These are phyloP conservation scores for Nesospiza acunhae DNA, from an alignment of 2,113 vertebrate genomes.

Conservation along the genomic window DNA sequence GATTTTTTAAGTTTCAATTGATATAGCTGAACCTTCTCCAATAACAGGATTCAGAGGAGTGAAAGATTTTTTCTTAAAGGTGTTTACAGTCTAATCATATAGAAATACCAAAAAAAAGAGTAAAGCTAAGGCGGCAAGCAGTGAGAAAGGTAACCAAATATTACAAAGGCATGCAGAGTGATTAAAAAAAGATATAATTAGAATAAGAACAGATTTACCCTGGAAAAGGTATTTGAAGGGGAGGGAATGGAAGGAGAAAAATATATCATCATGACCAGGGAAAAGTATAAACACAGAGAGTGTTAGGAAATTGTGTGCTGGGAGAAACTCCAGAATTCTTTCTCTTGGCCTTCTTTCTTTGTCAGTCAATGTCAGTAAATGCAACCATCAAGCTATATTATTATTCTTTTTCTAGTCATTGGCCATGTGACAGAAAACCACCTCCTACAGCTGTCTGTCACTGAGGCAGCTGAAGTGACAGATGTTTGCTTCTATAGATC, in stretches of 20 bases:
- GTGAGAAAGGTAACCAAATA: not conserved
- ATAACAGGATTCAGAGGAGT: not conserved
- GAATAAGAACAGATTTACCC: not conserved
- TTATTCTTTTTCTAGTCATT: not conserved
- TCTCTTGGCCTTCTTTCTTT: not conserved
- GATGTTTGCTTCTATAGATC: not conserved
- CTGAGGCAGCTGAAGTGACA: not conserved
- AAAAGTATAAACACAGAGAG: not conserved
- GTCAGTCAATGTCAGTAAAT: not conserved
- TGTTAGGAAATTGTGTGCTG: accelerated
- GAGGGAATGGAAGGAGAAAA: not conserved
- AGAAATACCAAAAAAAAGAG: not conserved
- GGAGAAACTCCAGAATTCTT: not conserved
- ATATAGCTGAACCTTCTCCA: not conserved
- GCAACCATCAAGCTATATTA: not conserved
- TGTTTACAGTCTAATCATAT: not conserved
- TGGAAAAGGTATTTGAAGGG: not conserved
- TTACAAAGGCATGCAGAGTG: not conserved
- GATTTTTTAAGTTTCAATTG: not conserved
- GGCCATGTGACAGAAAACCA: not conserved
- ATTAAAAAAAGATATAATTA: not conserved
- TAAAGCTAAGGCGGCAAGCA: not conserved
- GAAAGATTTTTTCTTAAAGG: not conserved
- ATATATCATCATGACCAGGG: not conserved
- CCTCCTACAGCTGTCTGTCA: not conserved